A percentile compares a stretch with the other conserved stretches of the same genome.
Conservation (phyloP, 1,140 invertebrate species). For the Battus philenor region DNA sequence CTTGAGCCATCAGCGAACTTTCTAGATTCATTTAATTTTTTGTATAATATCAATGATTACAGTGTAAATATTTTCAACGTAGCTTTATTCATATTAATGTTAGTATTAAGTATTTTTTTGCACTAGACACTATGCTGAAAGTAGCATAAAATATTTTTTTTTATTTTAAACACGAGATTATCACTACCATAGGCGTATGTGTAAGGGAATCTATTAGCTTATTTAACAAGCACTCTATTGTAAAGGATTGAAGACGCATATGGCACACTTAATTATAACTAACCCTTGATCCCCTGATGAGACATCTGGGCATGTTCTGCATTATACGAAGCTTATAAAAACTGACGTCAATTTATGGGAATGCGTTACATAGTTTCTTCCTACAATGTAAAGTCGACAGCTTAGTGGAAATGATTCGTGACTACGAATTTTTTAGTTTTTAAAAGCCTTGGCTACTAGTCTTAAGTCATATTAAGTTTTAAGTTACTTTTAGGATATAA, state of each 20-base stretch:
- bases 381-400: background rate
- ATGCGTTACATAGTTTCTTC: background rate
- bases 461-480: background rate
- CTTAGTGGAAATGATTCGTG: background rate
- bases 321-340: conserved; percentile 8
- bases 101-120: no score
- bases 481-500: no score
- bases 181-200: no score
- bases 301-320: conserved; percentile 23
- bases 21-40: no score
- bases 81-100: no score
- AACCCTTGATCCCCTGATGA: conserved; percentile 38
- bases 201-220: no score
- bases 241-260: conserved; percentile 17
- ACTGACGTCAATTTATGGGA: conserved; percentile 12
- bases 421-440: background rate
- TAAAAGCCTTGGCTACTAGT: background rate
- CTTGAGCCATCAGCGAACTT: background rate
- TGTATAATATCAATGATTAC: no score
- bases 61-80: no score
- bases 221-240: conserved; percentile 11
- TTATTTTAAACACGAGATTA: no score
- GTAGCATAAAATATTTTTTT: no score
- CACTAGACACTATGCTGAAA: no score
- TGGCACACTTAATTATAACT: conserved; percentile 38